Conservation (phyloP, 1,140 invertebrate genomes). For the Pemphigus obesinymphae region DNA sequence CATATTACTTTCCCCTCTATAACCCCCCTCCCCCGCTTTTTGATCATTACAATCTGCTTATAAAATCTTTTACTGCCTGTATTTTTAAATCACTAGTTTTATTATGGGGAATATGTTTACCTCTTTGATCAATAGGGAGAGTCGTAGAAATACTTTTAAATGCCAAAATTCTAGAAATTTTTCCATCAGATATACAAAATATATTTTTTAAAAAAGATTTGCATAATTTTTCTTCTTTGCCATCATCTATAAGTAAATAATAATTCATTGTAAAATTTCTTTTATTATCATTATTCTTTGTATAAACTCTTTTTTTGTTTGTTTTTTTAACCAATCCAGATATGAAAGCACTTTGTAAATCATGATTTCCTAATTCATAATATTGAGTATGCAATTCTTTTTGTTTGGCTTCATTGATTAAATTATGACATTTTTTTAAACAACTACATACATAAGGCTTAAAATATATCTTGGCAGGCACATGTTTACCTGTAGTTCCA, state of each 20-base stretch:
- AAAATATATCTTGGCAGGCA: conserved; percentile 4
- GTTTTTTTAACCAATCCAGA: not conserved
- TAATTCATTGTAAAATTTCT: not conserved
- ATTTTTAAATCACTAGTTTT: not conserved
- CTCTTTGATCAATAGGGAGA: not conserved
- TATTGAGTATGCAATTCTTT: conserved; percentile 4
- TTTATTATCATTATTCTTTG: conserved; percentile 1
- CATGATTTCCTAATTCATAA: no score
- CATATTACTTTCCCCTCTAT: no score
- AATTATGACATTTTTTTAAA: not conserved
- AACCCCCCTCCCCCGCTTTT: no score
- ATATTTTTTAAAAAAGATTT: not conserved
- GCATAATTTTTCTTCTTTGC: not conserved
- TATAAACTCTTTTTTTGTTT: conserved; percentile 13
- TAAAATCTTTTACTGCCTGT: not conserved
- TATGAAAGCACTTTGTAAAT: conserved; percentile 15
- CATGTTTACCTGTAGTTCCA: no score
- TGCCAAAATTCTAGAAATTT: not conserved
- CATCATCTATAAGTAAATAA: not conserved
- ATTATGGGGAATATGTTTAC: not conserved
- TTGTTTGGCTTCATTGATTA: not conserved
- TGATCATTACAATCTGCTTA: no score
- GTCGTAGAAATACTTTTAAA: not conserved
- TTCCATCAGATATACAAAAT: not conserved
- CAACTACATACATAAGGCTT: not conserved